Conservation (phyloP, 2,797 vertebrate species). For the Scarus forsteni region DNA sequence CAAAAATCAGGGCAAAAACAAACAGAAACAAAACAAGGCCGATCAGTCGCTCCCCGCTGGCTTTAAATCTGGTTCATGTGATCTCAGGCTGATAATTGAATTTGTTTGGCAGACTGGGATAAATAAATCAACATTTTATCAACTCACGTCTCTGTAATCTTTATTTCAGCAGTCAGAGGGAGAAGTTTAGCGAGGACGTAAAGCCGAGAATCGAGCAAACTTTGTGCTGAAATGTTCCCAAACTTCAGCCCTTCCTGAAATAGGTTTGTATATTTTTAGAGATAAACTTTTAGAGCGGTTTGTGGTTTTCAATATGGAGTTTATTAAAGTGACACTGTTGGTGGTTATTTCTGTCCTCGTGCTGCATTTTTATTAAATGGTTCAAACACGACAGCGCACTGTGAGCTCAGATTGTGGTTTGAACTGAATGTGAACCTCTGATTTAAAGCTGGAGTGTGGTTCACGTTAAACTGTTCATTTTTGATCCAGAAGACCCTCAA, state of each 20-base stretch:
- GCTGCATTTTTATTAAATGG: constrained; percentile 1
- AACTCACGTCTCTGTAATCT: background rate
- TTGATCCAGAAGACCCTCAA: constrained; percentile 12
- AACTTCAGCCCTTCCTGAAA: background rate
- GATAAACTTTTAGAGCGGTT: background rate
- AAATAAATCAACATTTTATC: background rate
- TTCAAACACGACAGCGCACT: background rate
- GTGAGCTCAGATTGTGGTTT: constrained; percentile 9
- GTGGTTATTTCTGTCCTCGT: background rate
- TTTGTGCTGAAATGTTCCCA: background rate
- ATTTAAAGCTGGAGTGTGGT: constrained; percentile 1
- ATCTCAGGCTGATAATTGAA: background rate
- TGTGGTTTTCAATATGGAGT: background rate
- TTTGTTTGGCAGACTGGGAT: background rate
- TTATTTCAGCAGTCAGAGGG: background rate
- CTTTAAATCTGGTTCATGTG: background rate
- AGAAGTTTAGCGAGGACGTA: background rate
- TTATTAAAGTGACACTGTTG: background rate
- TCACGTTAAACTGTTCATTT: constrained; percentile 4
- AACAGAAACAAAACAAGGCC: background rate
- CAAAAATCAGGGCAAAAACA: background rate
- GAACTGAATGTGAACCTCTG: constrained; percentile 44
- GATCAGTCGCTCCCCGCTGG: background rate
- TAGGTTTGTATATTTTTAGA: background rate
- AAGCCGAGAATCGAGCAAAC: background rate